phyloP scores from a whole-genome alignment of 2,888 invertebrate species.

The Lithophane leautieri region DNA sequence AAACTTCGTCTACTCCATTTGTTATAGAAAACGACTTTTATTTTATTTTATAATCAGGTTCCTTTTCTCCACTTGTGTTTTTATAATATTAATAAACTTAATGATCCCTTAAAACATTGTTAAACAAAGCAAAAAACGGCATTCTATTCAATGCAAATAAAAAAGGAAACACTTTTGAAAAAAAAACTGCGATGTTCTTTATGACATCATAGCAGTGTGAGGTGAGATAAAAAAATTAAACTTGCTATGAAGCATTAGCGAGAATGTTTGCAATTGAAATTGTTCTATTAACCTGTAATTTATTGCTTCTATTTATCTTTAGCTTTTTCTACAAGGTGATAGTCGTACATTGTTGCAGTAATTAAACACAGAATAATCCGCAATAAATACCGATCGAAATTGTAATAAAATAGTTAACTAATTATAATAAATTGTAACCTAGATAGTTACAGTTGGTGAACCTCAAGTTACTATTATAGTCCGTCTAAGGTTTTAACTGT shows the following conservation, averaged over 20 bases:
- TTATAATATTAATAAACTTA: conserved; percentile 17
- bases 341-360: conserved; percentile 42
- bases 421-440: conserved; percentile 57
- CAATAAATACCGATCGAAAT: conserved; percentile 49
- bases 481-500: conserved; percentile 2
- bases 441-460: conserved; percentile 22
- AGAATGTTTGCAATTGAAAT: conserved; percentile 40
- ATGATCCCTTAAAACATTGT: conserved; percentile 9
- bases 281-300: conserved; percentile 39
- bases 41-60: not conserved
- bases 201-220: conserved; percentile 32
- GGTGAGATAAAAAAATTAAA: conserved; percentile 19
- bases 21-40: not conserved
- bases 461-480: conserved; percentile 20
- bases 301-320: conserved; percentile 10
- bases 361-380: conserved; percentile 41
- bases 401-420: conserved; percentile 54
- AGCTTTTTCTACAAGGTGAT: conserved; percentile 36
- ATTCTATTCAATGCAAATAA: conserved; percentile 33
- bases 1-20: not conserved
- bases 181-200: conserved; percentile 32
- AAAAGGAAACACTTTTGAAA: conserved; percentile 6
- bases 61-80: not conserved
- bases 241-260: conserved; percentile 22
- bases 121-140: conserved; percentile 13